Evolutionary conservation across 2,888 invertebrate genomes (phyloP).

Genomic region (Trachelus troglodyta): DNA sequence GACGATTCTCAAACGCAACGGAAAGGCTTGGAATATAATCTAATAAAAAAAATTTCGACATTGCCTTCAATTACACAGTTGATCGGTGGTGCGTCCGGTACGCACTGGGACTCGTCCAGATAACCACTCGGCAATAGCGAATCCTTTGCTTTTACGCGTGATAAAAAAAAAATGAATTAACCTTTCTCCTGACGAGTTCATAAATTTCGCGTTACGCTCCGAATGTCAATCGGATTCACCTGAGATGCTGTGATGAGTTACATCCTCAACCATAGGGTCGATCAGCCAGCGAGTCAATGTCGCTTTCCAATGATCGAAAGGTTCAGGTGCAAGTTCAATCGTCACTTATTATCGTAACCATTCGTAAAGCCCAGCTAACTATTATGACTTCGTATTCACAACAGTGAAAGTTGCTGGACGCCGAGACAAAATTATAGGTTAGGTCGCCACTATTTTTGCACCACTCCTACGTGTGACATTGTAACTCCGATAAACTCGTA

Average conservation of each 20-base stretch:
- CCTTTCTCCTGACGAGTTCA: neutral
- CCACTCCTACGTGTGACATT: too few species aligned
- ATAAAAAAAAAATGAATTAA: neutral
- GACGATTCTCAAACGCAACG: neutral
- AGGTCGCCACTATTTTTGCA: too few species aligned
- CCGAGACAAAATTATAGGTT: neutral
- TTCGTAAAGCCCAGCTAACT: neutral
- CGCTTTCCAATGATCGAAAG: neutral
- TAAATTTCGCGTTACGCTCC: neutral
- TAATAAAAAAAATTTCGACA: neutral
- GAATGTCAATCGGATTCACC: neutral
- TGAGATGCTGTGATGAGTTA: neutral
- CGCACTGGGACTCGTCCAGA: neutral
- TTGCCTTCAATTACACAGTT: neutral
- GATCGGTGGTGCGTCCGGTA: neutral
- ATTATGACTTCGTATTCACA: neutral
- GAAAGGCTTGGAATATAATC: neutral
- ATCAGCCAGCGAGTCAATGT: neutral
- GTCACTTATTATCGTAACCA: neutral
- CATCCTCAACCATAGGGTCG: neutral
- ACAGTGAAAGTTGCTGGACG: neutral
- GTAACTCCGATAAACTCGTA: too few species aligned
- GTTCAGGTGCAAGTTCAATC: neutral
- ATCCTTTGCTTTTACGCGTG: neutral
- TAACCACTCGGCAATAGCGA: neutral